phyloP scores from a whole-genome alignment of 2,113 vertebrate genomes.

The Kobus ellipsiprymnus region DNA sequence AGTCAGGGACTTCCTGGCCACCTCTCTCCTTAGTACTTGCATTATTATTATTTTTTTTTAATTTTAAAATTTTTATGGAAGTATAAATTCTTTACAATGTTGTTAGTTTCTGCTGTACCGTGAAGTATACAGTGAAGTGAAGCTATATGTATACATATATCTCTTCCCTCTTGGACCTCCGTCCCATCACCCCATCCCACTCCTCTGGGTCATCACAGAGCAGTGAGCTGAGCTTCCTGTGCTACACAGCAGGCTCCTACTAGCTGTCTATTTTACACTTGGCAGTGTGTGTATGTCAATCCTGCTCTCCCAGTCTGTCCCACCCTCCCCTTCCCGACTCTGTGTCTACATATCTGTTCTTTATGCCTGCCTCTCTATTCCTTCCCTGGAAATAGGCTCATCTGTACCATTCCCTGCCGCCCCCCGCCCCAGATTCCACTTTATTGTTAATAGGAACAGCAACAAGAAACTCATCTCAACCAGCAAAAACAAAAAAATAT shows the following conservation, averaged over 20 bases:
- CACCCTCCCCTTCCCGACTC: not conserved
- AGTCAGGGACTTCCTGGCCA: accelerated
- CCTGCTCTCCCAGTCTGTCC: not conserved
- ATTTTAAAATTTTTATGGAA: not conserved
- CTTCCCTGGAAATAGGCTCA: not conserved
- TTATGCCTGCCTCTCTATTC: not conserved
- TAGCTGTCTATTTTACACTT: not conserved
- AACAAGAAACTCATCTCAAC: not conserved
- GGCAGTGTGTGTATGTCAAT: not conserved
- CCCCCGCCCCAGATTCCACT: not conserved
- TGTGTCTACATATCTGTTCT: not conserved
- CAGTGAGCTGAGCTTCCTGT: not conserved
- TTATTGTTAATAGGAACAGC: not conserved
- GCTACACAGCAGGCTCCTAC: not conserved
- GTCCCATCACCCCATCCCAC: not conserved
- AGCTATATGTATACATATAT: not conserved
- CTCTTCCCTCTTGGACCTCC: not conserved
- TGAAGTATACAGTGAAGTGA: not conserved
- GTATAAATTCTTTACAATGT: not conserved
- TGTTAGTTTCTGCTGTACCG: not conserved
- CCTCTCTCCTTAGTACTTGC: not conserved
- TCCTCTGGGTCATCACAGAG: not conserved
- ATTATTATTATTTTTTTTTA: not conserved
- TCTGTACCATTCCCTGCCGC: not conserved
- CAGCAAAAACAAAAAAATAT: not conserved